Evolutionary conservation across 1,140 invertebrate species (phyloP), one percentile per base, ranked within the genome.

Genomic region (Habropoda laboriosa): DNA sequence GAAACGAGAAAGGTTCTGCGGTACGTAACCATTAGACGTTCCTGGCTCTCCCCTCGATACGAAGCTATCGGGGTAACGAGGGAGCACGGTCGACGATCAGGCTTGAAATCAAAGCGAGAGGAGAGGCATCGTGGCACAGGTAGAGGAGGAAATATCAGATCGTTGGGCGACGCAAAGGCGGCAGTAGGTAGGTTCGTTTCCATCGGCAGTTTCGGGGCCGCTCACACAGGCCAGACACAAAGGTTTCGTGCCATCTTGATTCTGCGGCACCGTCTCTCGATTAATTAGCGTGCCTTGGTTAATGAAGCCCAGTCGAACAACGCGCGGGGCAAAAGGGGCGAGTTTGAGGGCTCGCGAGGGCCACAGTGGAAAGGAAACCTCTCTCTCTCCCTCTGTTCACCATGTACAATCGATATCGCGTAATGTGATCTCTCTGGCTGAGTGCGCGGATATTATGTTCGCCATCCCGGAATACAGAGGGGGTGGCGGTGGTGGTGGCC

Each of bases 231-330:
- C 27, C 55, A 49, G 57, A 42, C 49, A 57, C 70, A 53, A 75
- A 66, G 60, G 70, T 79, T 80, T 67, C 64, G 81, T 57, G 55
- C 72, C 74, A 81, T 87, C 78, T 87, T 76, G 82, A 87, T 85
- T 82, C 61, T 47, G 64, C 35, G 74, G 72, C 76, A 60, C 12
- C 66, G 55, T 77, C 53, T 78, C 86, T 61, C 84, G 87, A 89
- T 89, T 87, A 89, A 89, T 89, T 89, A 89, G 80, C 81, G 83
- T 79, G 61, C 51, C 80, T 57, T 82, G 77, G 88, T 80, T 87
- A 89, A 89, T 80, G 85, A 89, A 87, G 79, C 75, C 81, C 55
- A 81, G 63, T 13, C 78, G 55, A 76, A 80, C 70, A 79, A 82
- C 57, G n/a, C n/a, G n/a, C n/a, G n/a, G 38, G 55, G 27, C 21